Evolutionary conservation across 2,797 vertebrate species (phyloP).

Genomic region (Hydrophis major): DNA sequence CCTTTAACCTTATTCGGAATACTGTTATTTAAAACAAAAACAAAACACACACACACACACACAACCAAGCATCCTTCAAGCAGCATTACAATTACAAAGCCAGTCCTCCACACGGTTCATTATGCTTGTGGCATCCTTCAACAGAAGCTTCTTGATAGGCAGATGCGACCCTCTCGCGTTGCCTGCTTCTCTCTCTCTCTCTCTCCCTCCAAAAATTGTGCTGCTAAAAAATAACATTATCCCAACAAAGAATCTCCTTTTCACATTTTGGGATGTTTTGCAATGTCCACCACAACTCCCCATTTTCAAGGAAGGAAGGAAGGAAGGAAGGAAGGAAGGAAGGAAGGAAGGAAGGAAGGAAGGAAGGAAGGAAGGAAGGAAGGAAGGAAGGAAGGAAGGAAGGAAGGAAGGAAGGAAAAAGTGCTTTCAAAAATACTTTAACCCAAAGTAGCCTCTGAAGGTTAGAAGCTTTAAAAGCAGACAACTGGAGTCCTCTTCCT

Average conservation of each 20-base stretch:
- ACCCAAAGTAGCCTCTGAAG: slow-evolving; percentile 53
- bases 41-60: slow-evolving; percentile 1
- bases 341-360: not conserved
- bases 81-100: slow-evolving; percentile 67
- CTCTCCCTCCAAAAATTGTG: slow-evolving; percentile 54
- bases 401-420: slow-evolving; percentile 37
- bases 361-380: not conserved
- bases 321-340: not conserved
- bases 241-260: slow-evolving; percentile 45
- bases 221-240: slow-evolving; percentile 53
- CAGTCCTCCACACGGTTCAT: slow-evolving; percentile 43
- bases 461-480: slow-evolving; percentile 28
- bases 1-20: slow-evolving; percentile 63
- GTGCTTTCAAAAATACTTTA: slow-evolving; percentile 65
- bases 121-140: slow-evolving; percentile 35
- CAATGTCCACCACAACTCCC: slow-evolving; percentile 47
- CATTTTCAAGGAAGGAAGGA: slow-evolving; percentile 21
- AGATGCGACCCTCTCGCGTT: slow-evolving; percentile 37
- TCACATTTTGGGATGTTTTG: slow-evolving; percentile 61
- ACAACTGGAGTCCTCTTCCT: slow-evolving; percentile 27
- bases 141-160: slow-evolving; percentile 40
- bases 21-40: slow-evolving; percentile 18
- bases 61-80: slow-evolving; percentile 68
- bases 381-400: not conserved
- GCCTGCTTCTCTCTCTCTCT: slow-evolving; percentile 45